Percentiles rank a stretch among this genome's conserved stretches.
These are phyloP conservation scores for Coturnix japonica DNA, from an alignment of 2,113 vertebrate genomes.

Conservation along the genomic window DNA sequence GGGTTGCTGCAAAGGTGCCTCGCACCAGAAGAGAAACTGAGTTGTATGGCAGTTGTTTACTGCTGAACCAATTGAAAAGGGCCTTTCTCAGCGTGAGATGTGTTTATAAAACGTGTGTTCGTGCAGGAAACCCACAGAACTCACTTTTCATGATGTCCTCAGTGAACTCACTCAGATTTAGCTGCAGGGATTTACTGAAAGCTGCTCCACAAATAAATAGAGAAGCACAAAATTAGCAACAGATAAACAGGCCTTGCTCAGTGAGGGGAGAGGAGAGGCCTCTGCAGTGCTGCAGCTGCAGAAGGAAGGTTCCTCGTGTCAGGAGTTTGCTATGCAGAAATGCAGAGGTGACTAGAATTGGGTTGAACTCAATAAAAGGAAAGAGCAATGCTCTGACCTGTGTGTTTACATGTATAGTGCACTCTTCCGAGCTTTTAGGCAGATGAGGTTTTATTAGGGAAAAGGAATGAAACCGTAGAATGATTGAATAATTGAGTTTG, in stretches of 20 bases:
- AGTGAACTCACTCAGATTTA: neutral
- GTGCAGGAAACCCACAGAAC: neutral
- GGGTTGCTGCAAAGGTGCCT: rapidly evolving
- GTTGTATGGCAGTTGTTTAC: neutral
- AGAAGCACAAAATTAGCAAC: slow-evolving; percentile 21
- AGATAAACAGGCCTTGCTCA: slow-evolving; percentile 37
- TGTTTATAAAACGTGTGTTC: neutral
- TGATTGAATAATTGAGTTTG: neutral
- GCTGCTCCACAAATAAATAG: slow-evolving; percentile 54
- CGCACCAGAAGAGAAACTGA: neutral
- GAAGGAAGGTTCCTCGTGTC: neutral
- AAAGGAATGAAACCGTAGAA: neutral
- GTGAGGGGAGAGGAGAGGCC: slow-evolving; percentile 7
- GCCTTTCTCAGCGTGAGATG: rapidly evolving
- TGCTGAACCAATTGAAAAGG: neutral
- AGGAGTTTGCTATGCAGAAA: neutral
- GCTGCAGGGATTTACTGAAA: slow-evolving; percentile 42
- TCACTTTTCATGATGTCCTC: slow-evolving; percentile 16
- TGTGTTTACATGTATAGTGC: neutral
- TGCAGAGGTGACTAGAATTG: neutral
- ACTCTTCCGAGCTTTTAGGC: neutral
- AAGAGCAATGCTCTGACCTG: neutral
- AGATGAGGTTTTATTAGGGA: neutral
- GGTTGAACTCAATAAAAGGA: neutral
- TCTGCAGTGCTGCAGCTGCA: rapidly evolving